A percentile compares a stretch with the other conserved stretches of the same genome.
Conservation (phyloP, 2,888 invertebrate species). For the Didymodactylos carnosus region DNA sequence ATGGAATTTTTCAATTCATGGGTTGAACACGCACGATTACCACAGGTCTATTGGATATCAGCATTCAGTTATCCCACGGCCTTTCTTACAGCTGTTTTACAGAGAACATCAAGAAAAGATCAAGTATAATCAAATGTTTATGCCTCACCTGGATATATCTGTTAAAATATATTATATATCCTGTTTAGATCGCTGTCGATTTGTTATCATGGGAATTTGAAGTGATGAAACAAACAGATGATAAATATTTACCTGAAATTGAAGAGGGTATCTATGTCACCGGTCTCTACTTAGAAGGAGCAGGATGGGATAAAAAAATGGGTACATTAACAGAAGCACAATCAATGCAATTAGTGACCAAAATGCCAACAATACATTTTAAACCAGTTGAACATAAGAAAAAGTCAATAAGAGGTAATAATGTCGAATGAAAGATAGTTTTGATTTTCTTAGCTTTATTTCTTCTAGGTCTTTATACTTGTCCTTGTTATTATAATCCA, state of each 20-base stretch:
- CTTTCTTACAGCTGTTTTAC: constrained; percentile 67
- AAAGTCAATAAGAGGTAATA: constrained; percentile 40
- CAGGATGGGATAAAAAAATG: constrained; percentile 44
- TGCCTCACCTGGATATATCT: neutral
- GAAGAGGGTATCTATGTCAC: constrained; percentile 36
- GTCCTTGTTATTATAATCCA: constrained; percentile 60
- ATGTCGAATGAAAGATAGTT: neutral
- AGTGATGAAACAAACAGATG: constrained; percentile 53
- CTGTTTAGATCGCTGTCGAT: constrained; percentile 52
- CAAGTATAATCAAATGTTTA: constrained; percentile 21
- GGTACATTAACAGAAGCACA: constrained; percentile 54
- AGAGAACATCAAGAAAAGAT: constrained; percentile 40
- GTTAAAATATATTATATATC: neutral
- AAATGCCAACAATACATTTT: constrained; percentile 65
- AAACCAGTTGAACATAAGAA: constrained; percentile 46
- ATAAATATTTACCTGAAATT: constrained; percentile 46
- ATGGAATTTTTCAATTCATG: constrained; percentile 54
- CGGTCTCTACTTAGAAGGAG: constrained; percentile 34
- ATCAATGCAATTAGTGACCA: constrained; percentile 62
- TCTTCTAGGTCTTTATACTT: constrained; percentile 27
- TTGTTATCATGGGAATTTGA: constrained; percentile 65
- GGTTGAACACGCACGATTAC: constrained; percentile 53
- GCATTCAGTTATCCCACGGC: constrained; percentile 67
- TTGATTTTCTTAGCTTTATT: neutral
- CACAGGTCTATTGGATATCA: constrained; percentile 63